Conservation (phyloP, 2,888 invertebrate species). For the Axea sp. region DNA sequence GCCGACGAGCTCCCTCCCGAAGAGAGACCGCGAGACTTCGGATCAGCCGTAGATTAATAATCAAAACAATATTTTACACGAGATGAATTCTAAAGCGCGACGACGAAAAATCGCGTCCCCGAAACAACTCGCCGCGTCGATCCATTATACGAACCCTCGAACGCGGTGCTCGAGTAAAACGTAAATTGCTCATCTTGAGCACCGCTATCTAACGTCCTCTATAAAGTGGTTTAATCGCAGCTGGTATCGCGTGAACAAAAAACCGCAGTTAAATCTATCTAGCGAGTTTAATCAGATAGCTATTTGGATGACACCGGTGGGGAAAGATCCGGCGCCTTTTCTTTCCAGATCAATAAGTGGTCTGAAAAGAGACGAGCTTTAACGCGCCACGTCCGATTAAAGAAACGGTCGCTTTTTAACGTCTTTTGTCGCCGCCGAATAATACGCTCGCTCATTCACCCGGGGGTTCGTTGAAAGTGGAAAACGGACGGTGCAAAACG, state of each 20-base stretch:
- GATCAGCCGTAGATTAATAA: slow-evolving; percentile 57
- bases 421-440: no score
- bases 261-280: slow-evolving; percentile 50
- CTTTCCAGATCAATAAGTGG: not conserved
- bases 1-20: slow-evolving; percentile 5
- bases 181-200: slow-evolving; percentile 47
- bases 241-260: slow-evolving; percentile 50
- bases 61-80: slow-evolving; percentile 60
- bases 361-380: no score
- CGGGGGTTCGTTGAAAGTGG: no score
- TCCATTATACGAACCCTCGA: slow-evolving; percentile 44
- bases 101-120: slow-evolving; percentile 28
- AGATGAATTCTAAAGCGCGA: slow-evolving; percentile 50
- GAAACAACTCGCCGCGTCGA: slow-evolving; percentile 9
- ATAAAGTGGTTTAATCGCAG: slow-evolving; percentile 56
- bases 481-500: no score
- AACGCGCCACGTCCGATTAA: no score
- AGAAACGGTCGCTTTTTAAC: no score
- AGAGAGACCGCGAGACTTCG: not conserved
- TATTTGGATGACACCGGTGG: slow-evolving; percentile 1
- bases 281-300: slow-evolving; percentile 37
- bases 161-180: slow-evolving; percentile 24
- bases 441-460: no score
- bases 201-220: slow-evolving; percentile 45
- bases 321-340: slow-evolving; percentile 9